Evolutionary conservation across 2,797 vertebrate genomes (phyloP).

Genomic region (Pseudochaenichthys georgianus): DNA sequence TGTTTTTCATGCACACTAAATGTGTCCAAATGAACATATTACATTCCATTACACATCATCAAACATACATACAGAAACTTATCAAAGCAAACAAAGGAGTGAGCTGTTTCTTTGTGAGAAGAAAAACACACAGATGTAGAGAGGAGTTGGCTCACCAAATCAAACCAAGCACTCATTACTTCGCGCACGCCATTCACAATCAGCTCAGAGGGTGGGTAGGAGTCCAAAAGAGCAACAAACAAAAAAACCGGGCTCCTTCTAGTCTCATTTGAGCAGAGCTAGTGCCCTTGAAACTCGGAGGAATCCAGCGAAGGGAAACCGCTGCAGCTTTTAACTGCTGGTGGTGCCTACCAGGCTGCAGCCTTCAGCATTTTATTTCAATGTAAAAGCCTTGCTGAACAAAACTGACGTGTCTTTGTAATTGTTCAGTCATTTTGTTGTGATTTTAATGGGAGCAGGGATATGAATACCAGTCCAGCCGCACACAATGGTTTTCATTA

Average conservation of each 20-base stretch:
- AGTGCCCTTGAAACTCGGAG: conserved; percentile 61
- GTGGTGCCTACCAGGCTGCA: conserved; percentile 73
- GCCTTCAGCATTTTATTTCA: conserved; percentile 64
- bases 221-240: conserved; percentile 47
- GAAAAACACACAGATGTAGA: conserved; percentile 45
- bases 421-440: conserved; percentile 69
- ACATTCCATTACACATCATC: conserved; percentile 44
- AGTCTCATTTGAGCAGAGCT: conserved; percentile 59
- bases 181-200: conserved; percentile 49
- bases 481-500: conserved; percentile 78
- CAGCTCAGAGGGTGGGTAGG: conserved; percentile 54
- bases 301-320: conserved; percentile 73
- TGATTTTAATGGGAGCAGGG: conserved; percentile 58
- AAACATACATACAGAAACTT: conserved; percentile 31
- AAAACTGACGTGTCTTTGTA: conserved; percentile 66
- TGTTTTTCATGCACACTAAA: conserved; percentile 40
- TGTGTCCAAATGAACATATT: conserved; percentile 50
- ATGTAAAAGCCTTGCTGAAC: conserved; percentile 59
- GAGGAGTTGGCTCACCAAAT: conserved; percentile 40
- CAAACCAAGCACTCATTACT: conserved; percentile 50
- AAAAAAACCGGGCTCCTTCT: conserved; percentile 46
- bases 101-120: conserved; percentile 23
- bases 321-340: conserved; percentile 65
- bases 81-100: conserved; percentile 48
- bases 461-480: conserved; percentile 55